phyloP scores from a whole-genome alignment of 2,888 invertebrate species.

The Hermaeophaga mercurialis region DNA sequence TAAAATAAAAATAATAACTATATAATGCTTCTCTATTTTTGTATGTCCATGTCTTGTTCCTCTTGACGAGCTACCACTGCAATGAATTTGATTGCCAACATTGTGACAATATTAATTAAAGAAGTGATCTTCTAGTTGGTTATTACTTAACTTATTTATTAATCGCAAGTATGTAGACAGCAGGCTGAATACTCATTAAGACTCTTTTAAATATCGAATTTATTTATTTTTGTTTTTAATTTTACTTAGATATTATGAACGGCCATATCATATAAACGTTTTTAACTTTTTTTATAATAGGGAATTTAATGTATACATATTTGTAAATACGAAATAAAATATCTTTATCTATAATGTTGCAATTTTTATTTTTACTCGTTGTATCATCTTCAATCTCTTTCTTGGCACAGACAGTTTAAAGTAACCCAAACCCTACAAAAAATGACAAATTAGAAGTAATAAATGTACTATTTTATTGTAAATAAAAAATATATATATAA shows the following conservation, averaged over 20 bases:
- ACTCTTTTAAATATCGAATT: constrained; percentile 4
- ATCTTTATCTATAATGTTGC: constrained; percentile 36
- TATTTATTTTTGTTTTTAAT: constrained; percentile 10
- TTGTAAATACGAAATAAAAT: constrained; percentile 47
- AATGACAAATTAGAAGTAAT: no score
- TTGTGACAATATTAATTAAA: constrained; percentile 34
- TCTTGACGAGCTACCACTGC: not conserved
- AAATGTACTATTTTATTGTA: no score
- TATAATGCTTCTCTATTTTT: no score
- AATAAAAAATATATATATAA: no score
- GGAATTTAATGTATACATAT: constrained; percentile 41
- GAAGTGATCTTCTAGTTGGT: constrained; percentile 27
- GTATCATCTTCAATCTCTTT: no score
- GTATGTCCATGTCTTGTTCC: no score
- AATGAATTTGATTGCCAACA: constrained; percentile 15
- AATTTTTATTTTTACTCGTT: no score
- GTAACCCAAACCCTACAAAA: no score
- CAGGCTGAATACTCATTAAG: not conserved
- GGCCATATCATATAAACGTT: constrained; percentile 38
- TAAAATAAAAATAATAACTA: no score
- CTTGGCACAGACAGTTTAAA: no score
- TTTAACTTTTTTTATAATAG: constrained; percentile 16
- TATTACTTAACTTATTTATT: constrained; percentile 3
- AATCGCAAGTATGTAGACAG: not conserved
- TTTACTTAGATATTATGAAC: constrained; percentile 6